Conservation (phyloP, 2,888 invertebrate species). For the Eristalis intricaria region DNA sequence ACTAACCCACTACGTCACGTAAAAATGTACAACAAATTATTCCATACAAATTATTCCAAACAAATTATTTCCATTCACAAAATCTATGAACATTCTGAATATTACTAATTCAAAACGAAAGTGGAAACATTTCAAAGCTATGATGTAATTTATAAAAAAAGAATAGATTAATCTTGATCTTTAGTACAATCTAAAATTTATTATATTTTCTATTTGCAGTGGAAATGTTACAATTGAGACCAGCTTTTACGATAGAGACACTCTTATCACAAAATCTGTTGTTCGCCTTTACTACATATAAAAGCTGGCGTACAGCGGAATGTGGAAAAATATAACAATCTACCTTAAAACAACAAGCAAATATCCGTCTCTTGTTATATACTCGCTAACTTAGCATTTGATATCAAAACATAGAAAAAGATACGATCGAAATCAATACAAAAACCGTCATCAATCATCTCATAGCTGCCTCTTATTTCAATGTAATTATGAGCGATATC, state of each 20-base stretch:
- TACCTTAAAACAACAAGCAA: slow-evolving; percentile 57
- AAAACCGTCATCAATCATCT: slow-evolving; percentile 40
- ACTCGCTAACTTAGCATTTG: slow-evolving; percentile 69
- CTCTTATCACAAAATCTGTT: slow-evolving; percentile 96
- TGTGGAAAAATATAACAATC: slow-evolving; percentile 52
- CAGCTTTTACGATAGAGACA: slow-evolving; percentile 96
- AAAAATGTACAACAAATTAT: too few relatives aligned
- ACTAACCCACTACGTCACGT: too few relatives aligned
- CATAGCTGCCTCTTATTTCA: slow-evolving; percentile 58
- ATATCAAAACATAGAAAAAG: slow-evolving; percentile 23
- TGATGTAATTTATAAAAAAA: too few relatives aligned
- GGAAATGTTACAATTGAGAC: slow-evolving; percentile 98
- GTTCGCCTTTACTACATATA: slow-evolving; percentile 97
- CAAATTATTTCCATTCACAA: too few relatives aligned
- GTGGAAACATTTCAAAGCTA: too few relatives aligned
- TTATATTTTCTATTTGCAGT: slow-evolving; percentile 83
- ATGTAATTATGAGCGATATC: slow-evolving; percentile 12
- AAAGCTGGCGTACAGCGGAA: slow-evolving; percentile 73
- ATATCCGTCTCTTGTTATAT: slow-evolving; percentile 69
- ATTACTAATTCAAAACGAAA: too few relatives aligned
- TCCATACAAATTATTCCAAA: too few relatives aligned
- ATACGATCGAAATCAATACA: background rate
- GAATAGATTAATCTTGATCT: too few relatives aligned
- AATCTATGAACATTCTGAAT: too few relatives aligned
- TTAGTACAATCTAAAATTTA: background rate